Base-by-base conservation (phyloP, 2,888 invertebrate genomes). In the Ophion ellenae region DNA sequence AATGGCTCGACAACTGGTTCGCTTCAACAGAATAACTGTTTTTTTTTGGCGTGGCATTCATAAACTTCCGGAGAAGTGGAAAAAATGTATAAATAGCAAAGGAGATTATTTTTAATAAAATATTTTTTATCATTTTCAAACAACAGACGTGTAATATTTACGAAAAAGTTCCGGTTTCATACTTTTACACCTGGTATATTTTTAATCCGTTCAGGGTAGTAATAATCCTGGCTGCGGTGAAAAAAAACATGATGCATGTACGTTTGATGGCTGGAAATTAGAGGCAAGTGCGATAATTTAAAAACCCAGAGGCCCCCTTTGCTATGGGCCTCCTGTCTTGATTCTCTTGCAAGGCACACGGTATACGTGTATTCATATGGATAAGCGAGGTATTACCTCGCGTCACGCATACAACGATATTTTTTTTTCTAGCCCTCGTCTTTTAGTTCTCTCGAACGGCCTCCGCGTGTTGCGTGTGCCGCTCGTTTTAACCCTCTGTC, bases 371-470 rank as follows among this genome's bases (percentile, higher is more conserved):
- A 45, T 45, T 9, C 45, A 47, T 61, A 24, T n/a, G n/a, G 20
- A 24, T 24, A 11, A 61, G 10, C 45, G 40, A 64, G 45, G 63
- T 70, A 86, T 85, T 81, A 81, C 86, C 86, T 81, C 73, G 77
- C 74, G 74, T 78, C 86, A 86, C 84, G 86, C 86, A 86, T 78
- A 83, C 77, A 67, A 59, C 77, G 17, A 53, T 81, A 73, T 77
- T 83, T 61, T 64, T 69, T 36, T 57, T 57, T 47, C 63, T n/a
- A 47, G 17, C 57, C 20, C 17, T 47, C 45, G n/a, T 75, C n/a
- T 28, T 57, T 47, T 73, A 32, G n/a, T 45, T 47, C 47, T 28
- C 61, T 61, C 61, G 17, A 47, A 40, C 40, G 40, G 40, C 47
- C 47, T 47, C n/a, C 45, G 28, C 70, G 47, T 4, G 47, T 81